phyloP scores from a whole-genome alignment of 2,113 vertebrate species.

The Colaptes auratus region DNA sequence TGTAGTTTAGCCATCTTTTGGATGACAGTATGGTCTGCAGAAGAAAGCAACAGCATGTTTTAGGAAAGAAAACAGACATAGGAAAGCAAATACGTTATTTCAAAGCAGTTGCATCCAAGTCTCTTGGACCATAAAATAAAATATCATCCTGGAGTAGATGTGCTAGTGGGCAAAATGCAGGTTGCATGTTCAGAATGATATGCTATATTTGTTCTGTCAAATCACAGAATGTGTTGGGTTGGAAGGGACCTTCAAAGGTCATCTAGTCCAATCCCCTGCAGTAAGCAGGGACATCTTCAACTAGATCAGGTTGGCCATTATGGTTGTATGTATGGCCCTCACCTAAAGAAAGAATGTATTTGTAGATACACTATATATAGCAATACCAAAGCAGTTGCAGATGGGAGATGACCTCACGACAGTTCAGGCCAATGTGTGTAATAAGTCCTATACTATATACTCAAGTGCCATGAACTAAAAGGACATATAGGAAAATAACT shows the following conservation, averaged over 20 bases:
- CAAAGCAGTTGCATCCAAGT: background rate
- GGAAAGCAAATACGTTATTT: background rate
- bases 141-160: background rate
- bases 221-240: background rate
- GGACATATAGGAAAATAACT: background rate
- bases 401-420: background rate
- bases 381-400: background rate
- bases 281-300: too few species aligned
- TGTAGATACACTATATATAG: background rate
- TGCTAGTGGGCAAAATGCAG: background rate
- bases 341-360: background rate
- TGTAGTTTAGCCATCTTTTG: slow-evolving; percentile 7
- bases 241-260: too few species aligned
- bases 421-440: background rate
- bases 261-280: too few species aligned
- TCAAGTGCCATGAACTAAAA: background rate
- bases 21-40: background rate
- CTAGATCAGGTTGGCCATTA: background rate
- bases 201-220: background rate
- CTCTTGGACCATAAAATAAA: background rate
- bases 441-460: background rate
- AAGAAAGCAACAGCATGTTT: background rate
- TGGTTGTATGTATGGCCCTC: background rate
- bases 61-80: background rate
- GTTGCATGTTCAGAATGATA: background rate